Percentiles rank a stretch among this genome's conserved stretches.
Conservation (phyloP, 2,797 vertebrate species). For the Cyprinella venusta region DNA sequence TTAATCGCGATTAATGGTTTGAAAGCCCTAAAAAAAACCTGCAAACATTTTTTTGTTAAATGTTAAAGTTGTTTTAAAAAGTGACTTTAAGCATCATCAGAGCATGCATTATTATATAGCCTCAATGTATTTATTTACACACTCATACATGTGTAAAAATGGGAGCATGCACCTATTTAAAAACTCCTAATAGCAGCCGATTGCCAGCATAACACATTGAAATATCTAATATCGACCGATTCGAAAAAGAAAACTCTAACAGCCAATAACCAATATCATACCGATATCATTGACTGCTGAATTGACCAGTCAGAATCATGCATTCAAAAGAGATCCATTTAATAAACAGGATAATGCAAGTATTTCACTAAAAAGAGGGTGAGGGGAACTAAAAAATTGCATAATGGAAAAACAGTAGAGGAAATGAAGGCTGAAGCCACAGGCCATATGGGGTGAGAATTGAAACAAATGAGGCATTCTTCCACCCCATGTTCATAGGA, state of each 20-base stretch:
- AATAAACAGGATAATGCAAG: not conserved
- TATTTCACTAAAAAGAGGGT: not conserved
- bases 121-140: no score
- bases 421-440: conserved; percentile 29
- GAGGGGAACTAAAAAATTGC: conserved; percentile 4
- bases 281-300: not conserved
- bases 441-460: conserved; percentile 76
- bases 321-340: not conserved
- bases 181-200: not conserved
- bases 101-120: no score
- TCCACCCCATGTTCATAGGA: conserved; percentile 70
- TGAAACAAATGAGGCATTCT: conserved; percentile 75
- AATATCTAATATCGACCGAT: not conserved
- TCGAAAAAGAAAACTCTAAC: not conserved
- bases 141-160: no score
- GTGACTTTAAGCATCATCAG: no score
- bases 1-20: no score
- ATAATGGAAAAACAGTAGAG: conserved; percentile 24
- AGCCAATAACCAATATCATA: not conserved
- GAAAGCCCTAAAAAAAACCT: not conserved
- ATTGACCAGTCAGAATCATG: not conserved
- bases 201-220: not conserved
- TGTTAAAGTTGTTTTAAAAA: no score
- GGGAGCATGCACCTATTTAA: not conserved
- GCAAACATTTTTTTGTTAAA: no score